phyloP scores from a whole-genome alignment of 2,888 invertebrate species.

The Hypolimnas misippus region DNA sequence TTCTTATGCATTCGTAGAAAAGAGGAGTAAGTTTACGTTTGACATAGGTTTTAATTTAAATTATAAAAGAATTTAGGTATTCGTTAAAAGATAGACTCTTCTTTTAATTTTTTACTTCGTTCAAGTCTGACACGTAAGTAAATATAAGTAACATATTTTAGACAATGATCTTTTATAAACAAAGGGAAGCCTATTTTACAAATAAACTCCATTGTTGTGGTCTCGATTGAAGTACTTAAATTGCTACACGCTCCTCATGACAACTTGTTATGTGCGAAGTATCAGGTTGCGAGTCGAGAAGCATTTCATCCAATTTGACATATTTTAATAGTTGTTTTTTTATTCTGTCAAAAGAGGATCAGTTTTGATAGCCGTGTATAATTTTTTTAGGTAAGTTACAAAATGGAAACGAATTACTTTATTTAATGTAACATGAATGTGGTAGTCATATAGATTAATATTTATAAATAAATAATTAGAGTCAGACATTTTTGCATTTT shows the following conservation, averaged over 20 bases:
- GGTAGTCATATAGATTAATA: too few species aligned
- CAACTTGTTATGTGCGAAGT: conserved; percentile 21
- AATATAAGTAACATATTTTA: conserved; percentile 10
- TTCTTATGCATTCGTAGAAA: too few species aligned
- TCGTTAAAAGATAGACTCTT: too few species aligned
- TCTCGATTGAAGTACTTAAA: conserved; percentile 17
- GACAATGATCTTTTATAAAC: conserved; percentile 31
- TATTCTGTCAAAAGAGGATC: neutral
- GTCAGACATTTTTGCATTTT: too few species aligned
- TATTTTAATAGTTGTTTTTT: neutral
- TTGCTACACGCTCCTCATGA: conserved; percentile 25
- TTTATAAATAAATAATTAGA: too few species aligned
- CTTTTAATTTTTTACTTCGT: too few species aligned
- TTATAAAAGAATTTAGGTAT: too few species aligned
- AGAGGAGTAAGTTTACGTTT: too few species aligned
- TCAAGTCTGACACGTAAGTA: conserved; percentile 5
- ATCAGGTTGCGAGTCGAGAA: conserved; percentile 20
- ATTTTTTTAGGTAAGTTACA: neutral
- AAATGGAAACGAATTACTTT: too few species aligned
- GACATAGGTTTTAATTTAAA: too few species aligned
- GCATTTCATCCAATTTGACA: conserved; percentile 8
- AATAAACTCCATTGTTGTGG: conserved; percentile 30
- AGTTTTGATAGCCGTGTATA: neutral
- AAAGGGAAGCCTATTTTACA: conserved; percentile 25
- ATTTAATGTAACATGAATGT: too few species aligned